Evolutionary conservation across 2,797 vertebrate species (phyloP).

Genomic region (Paratrypauchen microcephalus): DNA sequence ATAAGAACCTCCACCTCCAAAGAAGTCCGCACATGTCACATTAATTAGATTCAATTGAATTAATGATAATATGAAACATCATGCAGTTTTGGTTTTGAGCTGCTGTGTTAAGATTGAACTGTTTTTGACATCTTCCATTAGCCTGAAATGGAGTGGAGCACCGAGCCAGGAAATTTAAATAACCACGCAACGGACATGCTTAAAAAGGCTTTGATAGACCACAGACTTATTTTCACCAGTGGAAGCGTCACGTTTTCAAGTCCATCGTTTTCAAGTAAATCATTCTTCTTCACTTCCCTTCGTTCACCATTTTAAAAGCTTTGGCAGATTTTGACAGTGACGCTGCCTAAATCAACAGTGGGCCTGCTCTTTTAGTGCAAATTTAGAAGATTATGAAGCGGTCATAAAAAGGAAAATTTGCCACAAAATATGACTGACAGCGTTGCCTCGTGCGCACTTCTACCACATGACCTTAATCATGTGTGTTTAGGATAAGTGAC

Average conservation of each 20-base stretch:
- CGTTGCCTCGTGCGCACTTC: conserved; percentile 23
- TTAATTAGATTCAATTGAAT: conserved; percentile 41
- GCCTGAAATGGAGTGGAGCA: conserved; percentile 27
- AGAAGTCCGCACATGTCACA: conserved; percentile 15
- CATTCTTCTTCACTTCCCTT: conserved; percentile 43
- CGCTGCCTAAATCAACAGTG: conserved; percentile 62
- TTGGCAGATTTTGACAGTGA: conserved; percentile 46
- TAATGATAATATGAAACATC: conserved; percentile 31
- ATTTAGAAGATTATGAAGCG: conserved; percentile 59
- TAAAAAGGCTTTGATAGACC: conserved; percentile 66
- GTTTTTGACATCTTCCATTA: conserved; percentile 59
- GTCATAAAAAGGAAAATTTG: conserved; percentile 58
- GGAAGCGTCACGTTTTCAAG: conserved; percentile 69
- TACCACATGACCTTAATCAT: conserved; percentile 35
- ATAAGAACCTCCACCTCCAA: neutral
- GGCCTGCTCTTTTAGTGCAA: conserved; percentile 53
- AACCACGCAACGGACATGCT: conserved; percentile 27
- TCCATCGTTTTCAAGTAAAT: conserved; percentile 70
- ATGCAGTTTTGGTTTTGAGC: conserved; percentile 39
- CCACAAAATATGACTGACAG: conserved; percentile 57
- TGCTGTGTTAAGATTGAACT: conserved; percentile 36
- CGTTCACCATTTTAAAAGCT: conserved; percentile 50
- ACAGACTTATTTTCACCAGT: conserved; percentile 68
- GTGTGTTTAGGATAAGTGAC: conserved; percentile 46
- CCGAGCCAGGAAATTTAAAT: conserved; percentile 71